phyloP scores from a whole-genome alignment of 2,888 invertebrate species.

The Campoplex nolae region DNA sequence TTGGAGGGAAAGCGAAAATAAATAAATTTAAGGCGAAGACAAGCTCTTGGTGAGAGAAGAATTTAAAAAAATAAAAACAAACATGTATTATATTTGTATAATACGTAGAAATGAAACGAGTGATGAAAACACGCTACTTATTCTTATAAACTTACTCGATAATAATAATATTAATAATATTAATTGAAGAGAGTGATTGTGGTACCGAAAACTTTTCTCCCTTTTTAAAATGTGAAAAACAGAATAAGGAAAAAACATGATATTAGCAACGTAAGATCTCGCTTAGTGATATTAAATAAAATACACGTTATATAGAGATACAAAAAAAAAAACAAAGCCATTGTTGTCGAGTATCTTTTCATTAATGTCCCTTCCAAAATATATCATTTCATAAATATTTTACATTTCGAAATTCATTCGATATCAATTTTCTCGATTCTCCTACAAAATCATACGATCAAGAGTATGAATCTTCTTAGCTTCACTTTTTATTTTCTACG shows the following conservation, averaged over 20 bases:
- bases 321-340: not conserved
- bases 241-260: constrained; percentile 47
- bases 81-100: constrained; percentile 74
- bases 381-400: not conserved
- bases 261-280: constrained; percentile 66
- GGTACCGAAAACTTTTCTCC: constrained; percentile 66
- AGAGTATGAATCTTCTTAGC: too few species aligned
- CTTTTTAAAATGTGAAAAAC: constrained; percentile 72
- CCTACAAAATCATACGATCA: too few species aligned
- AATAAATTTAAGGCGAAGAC: constrained; percentile 30
- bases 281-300: constrained; percentile 69
- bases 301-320: constrained; percentile 45
- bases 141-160: constrained; percentile 70
- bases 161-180: constrained; percentile 32
- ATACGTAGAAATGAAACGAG: constrained; percentile 68
- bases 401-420: too few species aligned
- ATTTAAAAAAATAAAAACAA: not conserved
- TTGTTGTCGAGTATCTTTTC: constrained; percentile 36
- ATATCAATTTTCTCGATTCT: too few species aligned
- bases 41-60: constrained; percentile 41
- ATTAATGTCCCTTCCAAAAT: constrained; percentile 12
- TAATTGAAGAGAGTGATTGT: constrained; percentile 65
- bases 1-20: constrained; percentile 9
- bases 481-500: too few species aligned
- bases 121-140: constrained; percentile 69